Evolutionary conservation across 2,888 invertebrate species (phyloP).

Genomic region (Lottia gigantea): DNA sequence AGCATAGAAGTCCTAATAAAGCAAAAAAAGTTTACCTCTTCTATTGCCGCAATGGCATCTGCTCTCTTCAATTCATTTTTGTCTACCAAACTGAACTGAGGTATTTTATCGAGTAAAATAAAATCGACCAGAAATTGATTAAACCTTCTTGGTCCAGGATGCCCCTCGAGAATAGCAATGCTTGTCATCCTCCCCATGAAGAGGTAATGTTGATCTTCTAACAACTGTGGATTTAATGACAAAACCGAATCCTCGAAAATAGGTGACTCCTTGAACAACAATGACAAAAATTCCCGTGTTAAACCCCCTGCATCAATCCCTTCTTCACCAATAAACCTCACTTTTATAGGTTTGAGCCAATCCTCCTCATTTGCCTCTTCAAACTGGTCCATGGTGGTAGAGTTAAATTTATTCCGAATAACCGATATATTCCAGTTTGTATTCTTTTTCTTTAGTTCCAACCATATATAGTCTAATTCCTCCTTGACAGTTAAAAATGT

Average conservation of each 20-base stretch:
- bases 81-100: background rate
- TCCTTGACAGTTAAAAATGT: background rate
- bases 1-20: no score
- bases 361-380: background rate
- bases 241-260: background rate
- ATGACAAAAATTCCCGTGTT: background rate
- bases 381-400: slow-evolving; percentile 3
- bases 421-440: slow-evolving; percentile 6
- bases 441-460: background rate
- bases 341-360: slow-evolving; percentile 4
- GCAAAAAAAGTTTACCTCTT: background rate
- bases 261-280: slow-evolving; percentile 4
- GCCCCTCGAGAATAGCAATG: slow-evolving; percentile 1
- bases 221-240: background rate
- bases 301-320: slow-evolving; percentile 4
- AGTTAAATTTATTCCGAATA: background rate
- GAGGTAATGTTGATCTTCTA: slow-evolving; percentile 7
- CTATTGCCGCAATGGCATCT: slow-evolving; percentile 9
- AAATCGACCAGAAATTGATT: slow-evolving; percentile 6
- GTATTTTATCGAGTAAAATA: background rate
- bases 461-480: background rate
- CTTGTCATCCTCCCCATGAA: background rate
- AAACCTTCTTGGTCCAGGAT: slow-evolving; percentile 6
- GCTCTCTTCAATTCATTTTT: slow-evolving; percentile 9
- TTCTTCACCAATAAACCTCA: slow-evolving; percentile 4